These are phyloP conservation scores for Oryzias woworae DNA, from an alignment of 2,113 vertebrate genomes.

Conservation along the genomic window DNA sequence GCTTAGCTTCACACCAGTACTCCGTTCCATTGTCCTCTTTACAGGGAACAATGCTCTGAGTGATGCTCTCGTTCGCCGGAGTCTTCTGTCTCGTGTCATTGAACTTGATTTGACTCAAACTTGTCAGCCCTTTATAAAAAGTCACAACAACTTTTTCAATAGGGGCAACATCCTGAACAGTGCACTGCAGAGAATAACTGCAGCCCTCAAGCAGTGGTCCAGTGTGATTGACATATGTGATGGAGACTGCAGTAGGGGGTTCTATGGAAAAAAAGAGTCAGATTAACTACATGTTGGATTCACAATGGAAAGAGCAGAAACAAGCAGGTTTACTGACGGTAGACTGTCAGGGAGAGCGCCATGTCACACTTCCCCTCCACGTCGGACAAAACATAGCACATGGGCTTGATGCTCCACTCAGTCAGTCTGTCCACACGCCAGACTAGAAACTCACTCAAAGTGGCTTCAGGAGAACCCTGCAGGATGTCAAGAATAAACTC, in stretches of 20 bases:
- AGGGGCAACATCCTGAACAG: slow-evolving; percentile 53
- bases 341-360: slow-evolving; percentile 40
- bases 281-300: background rate
- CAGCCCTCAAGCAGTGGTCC: slow-evolving; percentile 33
- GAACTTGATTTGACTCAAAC: background rate
- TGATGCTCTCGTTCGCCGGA: slow-evolving; percentile 55
- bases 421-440: slow-evolving; percentile 53
- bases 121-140: slow-evolving; percentile 47
- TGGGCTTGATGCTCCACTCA: slow-evolving; percentile 32
- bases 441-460: background rate
- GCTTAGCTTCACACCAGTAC: slow-evolving; percentile 63
- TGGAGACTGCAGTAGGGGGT: slow-evolving; percentile 59
- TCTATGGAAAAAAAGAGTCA: slow-evolving; percentile 40
- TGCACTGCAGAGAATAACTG: slow-evolving; percentile 64
- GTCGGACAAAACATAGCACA: slow-evolving; percentile 27
- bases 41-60: slow-evolving; percentile 11
- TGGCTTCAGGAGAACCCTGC: accelerated
- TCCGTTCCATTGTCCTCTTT: slow-evolving; percentile 45
- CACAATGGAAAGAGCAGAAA: background rate
- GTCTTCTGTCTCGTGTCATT: accelerated
- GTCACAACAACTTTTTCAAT: slow-evolving; percentile 40
- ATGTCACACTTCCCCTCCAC: slow-evolving; percentile 6
- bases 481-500: too few relatives aligned
- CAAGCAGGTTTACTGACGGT: slow-evolving; percentile 46
- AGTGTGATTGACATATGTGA: slow-evolving; percentile 37